phyloP scores from a whole-genome alignment of 2,888 invertebrate species.

The Acleris cristana region DNA sequence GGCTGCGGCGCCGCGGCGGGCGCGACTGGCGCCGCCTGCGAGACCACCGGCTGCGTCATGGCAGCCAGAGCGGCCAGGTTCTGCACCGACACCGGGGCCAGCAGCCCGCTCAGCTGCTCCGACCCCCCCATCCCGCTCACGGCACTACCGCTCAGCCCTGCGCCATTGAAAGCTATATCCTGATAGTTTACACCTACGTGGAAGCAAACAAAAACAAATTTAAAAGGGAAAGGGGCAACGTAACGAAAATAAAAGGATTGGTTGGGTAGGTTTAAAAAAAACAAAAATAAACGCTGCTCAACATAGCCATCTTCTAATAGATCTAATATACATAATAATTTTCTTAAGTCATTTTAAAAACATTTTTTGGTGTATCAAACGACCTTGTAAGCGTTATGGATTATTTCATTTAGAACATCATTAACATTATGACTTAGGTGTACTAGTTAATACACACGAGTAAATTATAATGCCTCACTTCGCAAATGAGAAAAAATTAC shows the following conservation, averaged over 20 bases:
- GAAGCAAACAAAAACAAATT: conserved; percentile 44
- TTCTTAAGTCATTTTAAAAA: too few relatives aligned
- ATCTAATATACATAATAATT: too few relatives aligned
- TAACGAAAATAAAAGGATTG: conserved; percentile 33
- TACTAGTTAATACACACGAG: background rate
- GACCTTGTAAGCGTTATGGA: background rate
- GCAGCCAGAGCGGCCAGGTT: conserved; percentile 95
- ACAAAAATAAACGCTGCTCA: conserved; percentile 10
- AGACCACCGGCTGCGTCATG: conserved; percentile 87
- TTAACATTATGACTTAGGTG: conserved; percentile 1
- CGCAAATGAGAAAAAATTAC: conserved; percentile 13
- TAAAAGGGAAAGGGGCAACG: conserved; percentile 35
- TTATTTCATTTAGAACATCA: background rate
- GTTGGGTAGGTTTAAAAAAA: conserved; percentile 28
- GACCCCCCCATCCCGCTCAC: conserved; percentile 74
- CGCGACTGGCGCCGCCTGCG: conserved; percentile 78
- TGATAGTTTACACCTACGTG: conserved; percentile 79
- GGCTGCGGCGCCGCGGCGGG: conserved; percentile 71
- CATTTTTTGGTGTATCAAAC: background rate
- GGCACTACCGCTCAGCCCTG: conserved; percentile 73
- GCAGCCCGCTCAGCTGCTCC: conserved; percentile 94
- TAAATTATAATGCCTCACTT: conserved; percentile 4
- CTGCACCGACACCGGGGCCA: conserved; percentile 94
- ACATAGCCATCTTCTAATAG: too few relatives aligned
- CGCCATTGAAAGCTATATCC: conserved; percentile 81